Percentiles rank a stretch among this genome's conserved stretches.
phyloP scores from a whole-genome alignment of 2,888 invertebrate species.

The Aplocera efformata region DNA sequence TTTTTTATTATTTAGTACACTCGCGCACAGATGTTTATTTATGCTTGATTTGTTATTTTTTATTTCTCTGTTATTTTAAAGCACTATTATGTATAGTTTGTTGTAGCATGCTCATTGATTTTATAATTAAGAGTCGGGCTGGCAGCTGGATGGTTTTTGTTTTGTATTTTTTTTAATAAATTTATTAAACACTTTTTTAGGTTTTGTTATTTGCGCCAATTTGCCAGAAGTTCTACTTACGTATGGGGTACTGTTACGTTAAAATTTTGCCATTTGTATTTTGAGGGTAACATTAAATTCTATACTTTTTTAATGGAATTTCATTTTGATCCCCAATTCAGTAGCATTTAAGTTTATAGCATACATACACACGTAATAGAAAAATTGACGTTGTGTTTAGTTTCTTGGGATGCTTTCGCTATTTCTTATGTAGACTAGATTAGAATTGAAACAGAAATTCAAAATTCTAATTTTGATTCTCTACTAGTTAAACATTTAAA shows the following conservation, averaged over 20 bases:
- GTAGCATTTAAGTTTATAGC: too few relatives aligned
- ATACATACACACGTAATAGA: too few relatives aligned
- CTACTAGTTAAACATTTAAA: too few relatives aligned
- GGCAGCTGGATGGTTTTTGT: constrained; percentile 65
- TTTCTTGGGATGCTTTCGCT: too few relatives aligned
- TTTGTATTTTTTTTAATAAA: constrained; percentile 73
- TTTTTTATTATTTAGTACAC: constrained; percentile 26
- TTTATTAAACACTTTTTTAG: constrained; percentile 64
- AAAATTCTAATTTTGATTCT: too few relatives aligned
- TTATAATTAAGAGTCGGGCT: constrained; percentile 59
- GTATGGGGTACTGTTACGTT: constrained; percentile 64
- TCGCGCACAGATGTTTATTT: constrained; percentile 32
- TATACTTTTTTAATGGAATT: constrained; percentile 61
- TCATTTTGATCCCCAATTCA: too few relatives aligned
- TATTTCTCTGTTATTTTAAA: constrained; percentile 43
- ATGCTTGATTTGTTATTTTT: constrained; percentile 35
- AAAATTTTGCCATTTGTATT: constrained; percentile 50
- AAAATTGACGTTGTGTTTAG: too few relatives aligned
- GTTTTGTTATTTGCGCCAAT: constrained; percentile 40
- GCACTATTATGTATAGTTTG: constrained; percentile 58
- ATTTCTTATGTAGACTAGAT: too few relatives aligned
- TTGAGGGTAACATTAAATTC: constrained; percentile 65
- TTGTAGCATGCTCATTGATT: constrained; percentile 60
- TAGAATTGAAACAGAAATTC: too few relatives aligned
- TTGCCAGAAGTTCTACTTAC: too few relatives aligned